These are phyloP conservation scores for Ditula angustiorana DNA, from an alignment of 2,888 invertebrate species.

Conservation along the genomic window DNA sequence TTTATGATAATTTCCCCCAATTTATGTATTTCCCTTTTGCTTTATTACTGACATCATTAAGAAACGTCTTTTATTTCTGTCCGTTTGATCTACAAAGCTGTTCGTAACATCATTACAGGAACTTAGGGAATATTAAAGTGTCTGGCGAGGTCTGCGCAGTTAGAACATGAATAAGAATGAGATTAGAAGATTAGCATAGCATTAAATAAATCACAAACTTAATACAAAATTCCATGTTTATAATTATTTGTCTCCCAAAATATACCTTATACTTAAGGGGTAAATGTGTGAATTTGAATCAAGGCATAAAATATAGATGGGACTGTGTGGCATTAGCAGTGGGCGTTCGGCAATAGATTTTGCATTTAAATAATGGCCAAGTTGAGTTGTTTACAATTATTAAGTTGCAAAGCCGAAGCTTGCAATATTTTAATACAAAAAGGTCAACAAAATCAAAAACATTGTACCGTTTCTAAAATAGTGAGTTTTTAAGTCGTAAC, in stretches of 20 bases:
- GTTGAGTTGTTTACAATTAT: conserved; percentile 20
- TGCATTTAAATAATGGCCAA: conserved; percentile 31
- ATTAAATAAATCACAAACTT: conserved; percentile 42
- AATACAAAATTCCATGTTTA: not conserved
- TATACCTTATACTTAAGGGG: not conserved
- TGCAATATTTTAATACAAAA: conserved; percentile 3
- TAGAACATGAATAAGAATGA: conserved; percentile 51
- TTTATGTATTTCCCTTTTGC: not conserved
- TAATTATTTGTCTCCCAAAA: not conserved
- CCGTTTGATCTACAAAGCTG: conserved; percentile 6
- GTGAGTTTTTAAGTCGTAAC: too few relatives aligned
- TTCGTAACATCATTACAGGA: conserved; percentile 10
- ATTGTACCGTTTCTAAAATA: too few relatives aligned
- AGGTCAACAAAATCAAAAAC: too few relatives aligned
- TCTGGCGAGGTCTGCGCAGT: not conserved
- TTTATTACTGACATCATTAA: not conserved
- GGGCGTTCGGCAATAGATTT: conserved; percentile 16
- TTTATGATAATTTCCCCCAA: too few relatives aligned
- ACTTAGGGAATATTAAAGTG: conserved; percentile 10
- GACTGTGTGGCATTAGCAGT: not conserved
- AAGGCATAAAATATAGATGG: not conserved
- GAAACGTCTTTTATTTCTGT: not conserved
- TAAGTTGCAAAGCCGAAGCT: conserved; percentile 8
- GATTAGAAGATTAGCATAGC: conserved; percentile 47
- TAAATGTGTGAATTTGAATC: not conserved